A percentile compares a stretch with the other conserved stretches of the same genome.
Conservation (phyloP, 2,113 vertebrate species). For the Thamnophis sirtalis region DNA sequence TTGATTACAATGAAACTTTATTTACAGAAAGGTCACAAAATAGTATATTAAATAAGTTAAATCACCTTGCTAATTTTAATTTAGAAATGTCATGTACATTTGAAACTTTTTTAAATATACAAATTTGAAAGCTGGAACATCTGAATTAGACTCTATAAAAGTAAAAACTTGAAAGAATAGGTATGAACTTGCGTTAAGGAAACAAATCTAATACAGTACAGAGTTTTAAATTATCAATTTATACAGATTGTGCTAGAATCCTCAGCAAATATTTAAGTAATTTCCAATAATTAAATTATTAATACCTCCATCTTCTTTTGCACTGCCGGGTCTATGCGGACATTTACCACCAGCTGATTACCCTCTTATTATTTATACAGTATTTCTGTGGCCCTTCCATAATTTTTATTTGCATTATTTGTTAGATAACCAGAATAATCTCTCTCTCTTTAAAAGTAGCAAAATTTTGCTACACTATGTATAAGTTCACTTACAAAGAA, state of each 20-base stretch:
- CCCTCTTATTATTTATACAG: background rate
- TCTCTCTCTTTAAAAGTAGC: background rate
- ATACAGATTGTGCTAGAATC: background rate
- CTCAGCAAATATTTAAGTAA: background rate
- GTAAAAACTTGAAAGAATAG: background rate
- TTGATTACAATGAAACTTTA: background rate
- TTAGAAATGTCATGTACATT: background rate
- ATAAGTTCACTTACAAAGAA: background rate
- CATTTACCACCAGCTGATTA: background rate
- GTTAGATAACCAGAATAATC: background rate
- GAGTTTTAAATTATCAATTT: background rate
- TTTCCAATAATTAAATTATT: background rate
- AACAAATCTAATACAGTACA: background rate
- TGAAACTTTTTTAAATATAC: background rate
- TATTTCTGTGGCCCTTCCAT: background rate
- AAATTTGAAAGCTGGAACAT: background rate
- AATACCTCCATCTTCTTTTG: background rate
- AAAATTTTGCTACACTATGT: background rate
- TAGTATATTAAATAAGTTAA: background rate
- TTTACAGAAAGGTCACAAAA: background rate
- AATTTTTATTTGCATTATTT: background rate
- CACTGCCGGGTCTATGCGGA: background rate
- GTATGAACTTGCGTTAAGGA: background rate
- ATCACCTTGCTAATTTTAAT: background rate
- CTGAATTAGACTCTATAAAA: background rate